These are phyloP conservation scores for Pangasius krempfi DNA, from an alignment of 2,797 vertebrate species.

Conservation along the genomic window DNA sequence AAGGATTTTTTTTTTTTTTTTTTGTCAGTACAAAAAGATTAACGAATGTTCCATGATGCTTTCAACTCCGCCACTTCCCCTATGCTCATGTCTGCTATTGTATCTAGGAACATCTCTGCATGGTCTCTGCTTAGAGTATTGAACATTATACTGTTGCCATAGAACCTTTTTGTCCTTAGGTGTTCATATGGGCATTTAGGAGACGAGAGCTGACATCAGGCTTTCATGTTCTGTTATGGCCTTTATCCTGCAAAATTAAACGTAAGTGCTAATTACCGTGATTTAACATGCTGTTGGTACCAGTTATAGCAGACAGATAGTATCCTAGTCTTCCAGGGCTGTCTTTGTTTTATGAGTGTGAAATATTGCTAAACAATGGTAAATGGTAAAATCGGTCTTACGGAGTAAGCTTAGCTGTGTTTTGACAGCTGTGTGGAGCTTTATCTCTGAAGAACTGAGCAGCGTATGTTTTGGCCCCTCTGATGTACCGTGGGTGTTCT, in stretches of 20 bases:
- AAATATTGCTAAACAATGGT: neutral
- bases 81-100: neutral
- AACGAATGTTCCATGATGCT: neutral
- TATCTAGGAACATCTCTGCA: neutral
- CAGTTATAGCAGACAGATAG: neutral
- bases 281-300: neutral
- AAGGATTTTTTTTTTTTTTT: neutral
- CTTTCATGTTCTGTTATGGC: neutral
- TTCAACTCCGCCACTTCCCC: neutral
- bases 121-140: neutral
- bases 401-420: neutral
- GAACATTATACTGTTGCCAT: neutral
- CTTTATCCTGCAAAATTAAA: neutral
- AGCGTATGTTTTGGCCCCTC: neutral
- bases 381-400: too few species aligned
- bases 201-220: too few species aligned
- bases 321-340: neutral
- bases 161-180: neutral
- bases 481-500: neutral
- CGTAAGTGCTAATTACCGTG: neutral
- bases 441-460: neutral
- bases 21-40: neutral
- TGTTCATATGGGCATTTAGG: neutral
- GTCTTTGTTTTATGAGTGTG: neutral
- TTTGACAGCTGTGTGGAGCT: neutral